Evolutionary conservation across 2,888 invertebrate species (phyloP), one percentile per base, ranked within the genome.

Genomic region (Beris chalybata): DNA sequence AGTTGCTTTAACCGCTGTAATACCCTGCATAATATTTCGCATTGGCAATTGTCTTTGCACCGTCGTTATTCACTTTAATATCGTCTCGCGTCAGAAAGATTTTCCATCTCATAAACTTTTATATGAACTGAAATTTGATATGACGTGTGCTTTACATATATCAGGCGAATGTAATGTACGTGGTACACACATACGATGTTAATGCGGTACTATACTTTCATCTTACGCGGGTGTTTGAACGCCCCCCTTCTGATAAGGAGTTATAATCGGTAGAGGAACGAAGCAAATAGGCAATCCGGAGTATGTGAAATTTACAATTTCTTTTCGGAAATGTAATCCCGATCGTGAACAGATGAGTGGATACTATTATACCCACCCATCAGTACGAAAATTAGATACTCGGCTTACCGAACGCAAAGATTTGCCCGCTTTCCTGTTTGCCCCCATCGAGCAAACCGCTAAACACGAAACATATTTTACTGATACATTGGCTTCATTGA

Each of bases 261-360:
- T 31, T 55, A 55, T 44, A 54, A 64, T 47, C 54, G 47, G 54
- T 54, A 45, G 47, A 43, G 55, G 55, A 64, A 44, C 55, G 43
- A 31, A 47, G 45, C 12, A 47, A 64, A 45, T 55, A 44, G 64
- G 55, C 64, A 64, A 29, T 64, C 54, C 45, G 32, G 65, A 50
- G 48, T 38, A 38, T 9, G 38, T 38, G 43, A 38, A 65, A 56
- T 48, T 47, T 56, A 38, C 55, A 65, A 65, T 65, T 65, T 57
- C 56, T 65, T 65, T 65, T 65, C 31, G 56, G 55, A 57, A 65
- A 65, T 65, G 47, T 56, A 65, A 65, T 65, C 50, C 65, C 47
- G 38, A 65, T 65, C 47, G 55, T 56, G 65, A 47, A 56, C 56
- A 65, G 56, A 56, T 65, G 65, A 65, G n/a, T 56, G 65, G 50